Conservation (phyloP, 1,140 invertebrate species). For the Apis dorsata region DNA sequence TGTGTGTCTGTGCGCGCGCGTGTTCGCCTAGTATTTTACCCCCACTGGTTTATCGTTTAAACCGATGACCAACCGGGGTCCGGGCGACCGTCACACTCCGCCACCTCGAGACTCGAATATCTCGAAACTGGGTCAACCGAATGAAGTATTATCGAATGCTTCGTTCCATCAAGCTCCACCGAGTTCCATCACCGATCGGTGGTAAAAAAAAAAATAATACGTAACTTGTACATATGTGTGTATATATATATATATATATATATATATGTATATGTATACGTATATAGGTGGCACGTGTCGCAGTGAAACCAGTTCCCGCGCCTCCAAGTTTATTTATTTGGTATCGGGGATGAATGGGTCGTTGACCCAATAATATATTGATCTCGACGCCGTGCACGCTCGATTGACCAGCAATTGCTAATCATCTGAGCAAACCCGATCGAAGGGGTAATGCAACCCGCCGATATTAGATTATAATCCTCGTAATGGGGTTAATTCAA, state of each 20-base stretch:
- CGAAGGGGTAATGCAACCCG: neutral
- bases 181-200: neutral
- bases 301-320: neutral
- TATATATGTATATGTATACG: no score
- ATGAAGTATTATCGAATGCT: constrained; percentile 49
- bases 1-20: constrained; percentile 3
- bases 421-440: constrained; percentile 17
- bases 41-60: constrained; percentile 22
- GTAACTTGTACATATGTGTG: no score
- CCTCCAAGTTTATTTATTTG: constrained; percentile 17
- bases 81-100: constrained; percentile 43
- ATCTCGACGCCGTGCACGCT: neutral
- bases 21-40: constrained; percentile 37
- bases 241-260: no score
- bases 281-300: neutral
- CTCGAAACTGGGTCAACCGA: constrained; percentile 51
- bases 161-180: constrained; percentile 16
- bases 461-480: constrained; percentile 12
- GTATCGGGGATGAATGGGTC: neutral
- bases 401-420: constrained; percentile 19
- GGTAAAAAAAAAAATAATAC: constrained; percentile 9
- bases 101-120: constrained; percentile 45
- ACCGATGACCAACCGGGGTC: constrained; percentile 26
- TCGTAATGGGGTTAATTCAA: neutral
- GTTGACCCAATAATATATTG: constrained; percentile 27